phyloP scores from a whole-genome alignment of 2,113 vertebrate species.

The Pseudorasbora parva region DNA sequence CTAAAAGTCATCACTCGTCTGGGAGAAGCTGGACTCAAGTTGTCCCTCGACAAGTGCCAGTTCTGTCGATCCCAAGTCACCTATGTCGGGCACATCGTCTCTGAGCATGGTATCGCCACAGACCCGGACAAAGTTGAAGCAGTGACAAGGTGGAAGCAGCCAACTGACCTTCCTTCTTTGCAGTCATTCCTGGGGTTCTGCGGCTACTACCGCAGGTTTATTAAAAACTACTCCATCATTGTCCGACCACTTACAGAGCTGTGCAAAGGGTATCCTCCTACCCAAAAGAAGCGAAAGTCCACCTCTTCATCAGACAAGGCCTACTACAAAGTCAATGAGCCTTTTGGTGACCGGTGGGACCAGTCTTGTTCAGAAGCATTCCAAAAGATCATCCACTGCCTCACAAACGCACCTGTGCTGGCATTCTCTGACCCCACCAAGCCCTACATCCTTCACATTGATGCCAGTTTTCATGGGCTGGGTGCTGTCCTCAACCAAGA shows the following conservation, averaged over 20 bases:
- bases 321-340: conserved; percentile 19
- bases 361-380: conserved; percentile 27
- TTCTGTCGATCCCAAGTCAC: no score
- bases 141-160: not conserved
- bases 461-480: conserved; percentile 9
- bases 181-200: conserved; percentile 31
- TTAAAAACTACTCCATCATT: conserved; percentile 13
- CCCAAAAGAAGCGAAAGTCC: not conserved
- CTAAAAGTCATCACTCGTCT: no score
- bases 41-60: no score
- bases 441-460: conserved; percentile 18
- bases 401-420: conserved; percentile 26
- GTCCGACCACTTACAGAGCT: conserved; percentile 25
- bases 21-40: no score
- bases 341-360: conserved; percentile 32
- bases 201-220: conserved; percentile 15
- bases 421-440: conserved; percentile 26
- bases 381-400: conserved; percentile 20
- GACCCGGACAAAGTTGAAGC: conserved; percentile 18
- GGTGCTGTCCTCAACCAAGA: conserved; percentile 27
- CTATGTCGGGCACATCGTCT: not conserved
- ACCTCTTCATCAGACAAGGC: not conserved
- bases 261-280: conserved; percentile 28
- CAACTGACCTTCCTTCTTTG: conserved; percentile 26
- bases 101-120: not conserved